Conservation (phyloP, 2,113 vertebrate genomes). For the Grallaria varia region DNA sequence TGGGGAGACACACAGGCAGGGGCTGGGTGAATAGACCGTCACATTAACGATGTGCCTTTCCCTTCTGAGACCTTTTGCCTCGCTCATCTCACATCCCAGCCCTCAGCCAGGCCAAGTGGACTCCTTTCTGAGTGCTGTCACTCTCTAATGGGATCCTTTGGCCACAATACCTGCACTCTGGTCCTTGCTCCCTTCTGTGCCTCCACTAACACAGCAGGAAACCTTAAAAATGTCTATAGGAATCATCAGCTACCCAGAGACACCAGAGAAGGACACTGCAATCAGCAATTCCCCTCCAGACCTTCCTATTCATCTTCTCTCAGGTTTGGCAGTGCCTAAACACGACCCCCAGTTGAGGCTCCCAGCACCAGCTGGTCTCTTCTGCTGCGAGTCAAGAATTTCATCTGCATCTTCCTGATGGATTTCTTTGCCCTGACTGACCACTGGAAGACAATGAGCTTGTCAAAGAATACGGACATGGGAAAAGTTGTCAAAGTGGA, state of each 20-base stretch:
- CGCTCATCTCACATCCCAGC: neutral
- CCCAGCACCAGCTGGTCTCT: neutral
- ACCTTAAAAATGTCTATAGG: neutral
- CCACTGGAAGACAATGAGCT: fast-evolving
- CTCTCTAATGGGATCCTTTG: neutral
- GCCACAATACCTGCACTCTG: neutral
- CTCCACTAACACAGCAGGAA: neutral
- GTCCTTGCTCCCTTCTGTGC: neutral
- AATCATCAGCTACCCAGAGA: neutral
- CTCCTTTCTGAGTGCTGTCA: neutral
- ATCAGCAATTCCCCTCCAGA: neutral
- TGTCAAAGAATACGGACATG: no score
- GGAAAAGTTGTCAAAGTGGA: no score
- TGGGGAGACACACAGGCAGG: neutral
- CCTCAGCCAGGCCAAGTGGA: neutral
- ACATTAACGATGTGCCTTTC: no score
- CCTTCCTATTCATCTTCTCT: neutral
- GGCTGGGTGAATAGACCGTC: neutral
- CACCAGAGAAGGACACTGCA: neutral
- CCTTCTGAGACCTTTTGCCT: neutral
- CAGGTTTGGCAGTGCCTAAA: neutral
- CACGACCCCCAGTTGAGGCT: neutral
- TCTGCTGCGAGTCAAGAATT: neutral
- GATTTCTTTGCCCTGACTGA: neutral
- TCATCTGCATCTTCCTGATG: neutral